Conservation (phyloP, 2,113 vertebrate genomes). For the Bettongia penicillata region DNA sequence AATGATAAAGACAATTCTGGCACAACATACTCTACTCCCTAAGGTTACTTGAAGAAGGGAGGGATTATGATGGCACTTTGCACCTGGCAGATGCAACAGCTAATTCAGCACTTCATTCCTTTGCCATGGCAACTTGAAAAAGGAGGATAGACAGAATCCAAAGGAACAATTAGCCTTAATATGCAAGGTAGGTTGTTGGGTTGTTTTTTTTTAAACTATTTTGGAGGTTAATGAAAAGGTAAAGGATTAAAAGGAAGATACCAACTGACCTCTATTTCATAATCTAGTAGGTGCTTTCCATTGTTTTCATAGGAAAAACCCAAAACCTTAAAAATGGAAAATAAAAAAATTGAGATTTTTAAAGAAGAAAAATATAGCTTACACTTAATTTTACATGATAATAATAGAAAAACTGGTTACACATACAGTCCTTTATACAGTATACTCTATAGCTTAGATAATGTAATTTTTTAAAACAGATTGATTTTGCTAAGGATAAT, state of each 20-base stretch:
- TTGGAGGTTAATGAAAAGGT: constrained; percentile 45
- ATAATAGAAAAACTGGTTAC: neutral
- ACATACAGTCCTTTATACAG: neutral
- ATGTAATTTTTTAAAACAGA: constrained; percentile 2
- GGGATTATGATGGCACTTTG: constrained; percentile 38
- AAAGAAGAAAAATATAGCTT: constrained; percentile 21
- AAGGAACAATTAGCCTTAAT: constrained; percentile 58
- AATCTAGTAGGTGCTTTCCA: constrained; percentile 30
- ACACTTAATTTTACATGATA: constrained; percentile 48
- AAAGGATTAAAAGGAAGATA: constrained; percentile 53
- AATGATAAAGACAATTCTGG: neutral
- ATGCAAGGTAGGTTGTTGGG: constrained; percentile 41
- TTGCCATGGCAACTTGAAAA: constrained; percentile 52
- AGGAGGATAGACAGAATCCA: constrained; percentile 73
- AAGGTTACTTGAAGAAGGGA: constrained; percentile 36
- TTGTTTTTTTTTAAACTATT: constrained; percentile 32
- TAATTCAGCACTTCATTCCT: constrained; percentile 50
- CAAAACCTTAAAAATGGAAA: constrained; percentile 32
- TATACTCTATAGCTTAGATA: neutral
- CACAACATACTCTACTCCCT: constrained; percentile 25
- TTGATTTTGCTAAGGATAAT: constrained; percentile 42
- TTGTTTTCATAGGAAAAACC: constrained; percentile 40
- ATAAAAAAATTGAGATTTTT: constrained; percentile 29
- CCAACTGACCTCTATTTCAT: constrained; percentile 24
- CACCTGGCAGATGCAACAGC: constrained; percentile 5